phyloP scores from a whole-genome alignment of 2,888 invertebrate species.

The Timema podura region DNA sequence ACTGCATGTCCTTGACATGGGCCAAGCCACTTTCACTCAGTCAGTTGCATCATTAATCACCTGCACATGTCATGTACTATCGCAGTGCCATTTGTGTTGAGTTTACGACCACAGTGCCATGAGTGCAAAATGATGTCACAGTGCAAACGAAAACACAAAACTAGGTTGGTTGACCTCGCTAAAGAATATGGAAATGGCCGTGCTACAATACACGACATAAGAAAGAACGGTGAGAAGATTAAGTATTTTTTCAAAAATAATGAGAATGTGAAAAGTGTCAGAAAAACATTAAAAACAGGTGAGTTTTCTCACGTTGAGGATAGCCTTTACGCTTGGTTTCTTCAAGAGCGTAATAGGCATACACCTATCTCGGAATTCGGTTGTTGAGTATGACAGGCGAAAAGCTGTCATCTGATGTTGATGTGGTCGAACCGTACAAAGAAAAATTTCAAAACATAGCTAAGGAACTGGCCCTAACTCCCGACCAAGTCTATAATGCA shows the following conservation, averaged over 20 bases:
- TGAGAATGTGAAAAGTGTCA: conserved; percentile 7
- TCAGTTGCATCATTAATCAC: neutral
- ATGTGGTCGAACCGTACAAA: conserved; percentile 21
- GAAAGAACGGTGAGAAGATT: neutral
- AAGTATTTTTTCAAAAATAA: neutral
- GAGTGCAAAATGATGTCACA: neutral
- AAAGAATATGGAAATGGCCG: neutral
- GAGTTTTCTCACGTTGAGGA: conserved; percentile 13
- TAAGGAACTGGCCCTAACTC: conserved; percentile 11
- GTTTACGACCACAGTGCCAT: neutral
- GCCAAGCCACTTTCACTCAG: neutral
- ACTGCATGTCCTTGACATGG: neutral
- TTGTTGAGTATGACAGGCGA: conserved; percentile 19
- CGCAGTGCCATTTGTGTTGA: neutral
- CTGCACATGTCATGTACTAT: neutral
- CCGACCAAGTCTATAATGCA: conserved; percentile 20
- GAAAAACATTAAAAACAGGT: conserved; percentile 8
- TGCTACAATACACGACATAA: conserved; percentile 4
- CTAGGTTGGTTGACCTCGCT: neutral
- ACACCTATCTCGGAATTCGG: neutral
- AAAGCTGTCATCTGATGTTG: conserved; percentile 22
- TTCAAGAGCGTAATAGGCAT: neutral
- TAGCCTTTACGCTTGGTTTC: neutral
- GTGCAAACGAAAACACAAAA: neutral
- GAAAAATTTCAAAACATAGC: conserved; percentile 18